Evolutionary conservation across 1,140 invertebrate species (phyloP), one percentile per base, ranked within the genome.

Genomic region (Drosophila subobscura): DNA sequence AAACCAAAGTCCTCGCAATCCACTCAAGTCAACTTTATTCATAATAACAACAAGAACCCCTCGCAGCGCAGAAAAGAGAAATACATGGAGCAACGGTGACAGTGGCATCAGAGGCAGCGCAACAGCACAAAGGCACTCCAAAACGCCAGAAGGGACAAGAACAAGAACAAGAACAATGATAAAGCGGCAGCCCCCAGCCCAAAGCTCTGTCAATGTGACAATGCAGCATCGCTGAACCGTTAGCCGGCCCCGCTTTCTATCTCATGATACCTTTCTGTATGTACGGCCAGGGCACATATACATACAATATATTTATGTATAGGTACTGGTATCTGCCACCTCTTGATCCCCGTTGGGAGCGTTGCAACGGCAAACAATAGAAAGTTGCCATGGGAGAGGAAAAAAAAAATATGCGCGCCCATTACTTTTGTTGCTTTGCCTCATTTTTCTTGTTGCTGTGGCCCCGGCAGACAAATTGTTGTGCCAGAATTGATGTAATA

Each of bases 1-100:
- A 33, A 29, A 29, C 27, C 2, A 29, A 33, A 16, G 53, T 57
- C 77, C 66, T 46, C 58, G 71, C 64, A 70, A 70, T 77, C 73
- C 73, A 81, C 79, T 81, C 63, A 81, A 81, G 67, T 68, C 78
- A 64, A 72, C 78, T 77, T 81, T 81, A 77, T 81, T 77, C 78
- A 81, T 77, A 77, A 77, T 57, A 76, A 57, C 42, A 77, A 63
- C 72, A 70, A 70, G 47, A 46, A 42, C 54, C 45, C 47, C 59
- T 40, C 49, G 53, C 53, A 42, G 57, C 63, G 54, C 37, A 20
- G 16, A 20, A 1, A 20, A 20, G 42, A 52, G 42, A 8, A 33
- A 16, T 20, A 41, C 16, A 29, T 5, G 4, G 72, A 74, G 37
- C 33, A 60, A 14, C 41, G 50, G 4, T 7, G 40, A 37, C 8